phyloP scores from a whole-genome alignment of 2,113 vertebrate genomes.

The Pogona vitticeps region DNA sequence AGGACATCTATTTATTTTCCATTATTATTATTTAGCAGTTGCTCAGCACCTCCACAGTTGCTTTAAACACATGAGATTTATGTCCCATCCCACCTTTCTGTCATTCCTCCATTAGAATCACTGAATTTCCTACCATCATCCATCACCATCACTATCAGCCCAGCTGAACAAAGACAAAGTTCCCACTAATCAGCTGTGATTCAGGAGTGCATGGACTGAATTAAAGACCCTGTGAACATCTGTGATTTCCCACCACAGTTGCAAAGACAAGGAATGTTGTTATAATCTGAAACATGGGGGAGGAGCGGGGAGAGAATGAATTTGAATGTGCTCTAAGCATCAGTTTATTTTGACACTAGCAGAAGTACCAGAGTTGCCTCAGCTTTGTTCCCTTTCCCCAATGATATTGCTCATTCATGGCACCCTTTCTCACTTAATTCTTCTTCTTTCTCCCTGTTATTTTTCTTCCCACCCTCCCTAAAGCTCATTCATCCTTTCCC shows the following conservation, averaged over 20 bases:
- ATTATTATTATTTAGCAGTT: background rate
- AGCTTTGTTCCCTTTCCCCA: too few species aligned
- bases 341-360: background rate
- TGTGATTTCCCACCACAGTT: background rate
- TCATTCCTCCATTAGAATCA: background rate
- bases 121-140: background rate
- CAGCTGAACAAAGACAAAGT: background rate
- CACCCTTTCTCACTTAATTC: too few species aligned
- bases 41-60: too few species aligned
- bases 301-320: too few species aligned
- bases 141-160: background rate
- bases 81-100: background rate
- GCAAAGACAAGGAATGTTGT: background rate
- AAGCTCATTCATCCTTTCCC: too few species aligned
- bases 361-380: too few species aligned
- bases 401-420: too few species aligned
- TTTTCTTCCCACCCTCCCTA: too few species aligned
- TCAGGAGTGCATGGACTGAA: background rate
- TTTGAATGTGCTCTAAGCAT: background rate
- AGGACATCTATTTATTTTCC: background rate
- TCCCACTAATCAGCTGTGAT: background rate
- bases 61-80: background rate
- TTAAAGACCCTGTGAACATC: background rate
- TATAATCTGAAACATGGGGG: background rate
- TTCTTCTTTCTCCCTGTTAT: too few species aligned